A percentile compares a stretch with the other conserved stretches of the same genome.
Conservation (phyloP, 2,797 vertebrate species). For the Orientallactaga sibirica region DNA sequence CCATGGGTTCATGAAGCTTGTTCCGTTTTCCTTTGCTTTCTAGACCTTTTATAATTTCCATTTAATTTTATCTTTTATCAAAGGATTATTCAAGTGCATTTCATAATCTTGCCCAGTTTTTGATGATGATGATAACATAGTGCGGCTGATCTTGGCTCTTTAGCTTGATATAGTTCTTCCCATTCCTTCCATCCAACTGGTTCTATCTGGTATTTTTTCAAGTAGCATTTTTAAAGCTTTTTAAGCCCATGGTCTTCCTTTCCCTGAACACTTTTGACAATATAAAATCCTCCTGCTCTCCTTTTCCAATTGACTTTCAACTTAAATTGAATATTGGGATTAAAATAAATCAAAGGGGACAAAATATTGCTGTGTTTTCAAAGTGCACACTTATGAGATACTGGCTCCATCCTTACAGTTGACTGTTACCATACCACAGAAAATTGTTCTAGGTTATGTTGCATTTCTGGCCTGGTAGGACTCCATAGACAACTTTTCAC, state of each 20-base stretch:
- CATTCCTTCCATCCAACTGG: neutral
- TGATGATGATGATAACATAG: neutral
- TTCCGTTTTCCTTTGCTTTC: neutral
- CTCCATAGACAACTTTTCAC: neutral
- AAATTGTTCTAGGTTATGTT: neutral
- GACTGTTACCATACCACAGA: neutral
- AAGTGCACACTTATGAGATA: neutral
- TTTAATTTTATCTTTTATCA: conserved; percentile 25
- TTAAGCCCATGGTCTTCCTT: conserved; percentile 22
- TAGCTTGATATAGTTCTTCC: neutral
- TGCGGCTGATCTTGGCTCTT: neutral
- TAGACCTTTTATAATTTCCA: neutral
- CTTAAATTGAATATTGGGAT: neutral
- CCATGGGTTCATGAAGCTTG: neutral
- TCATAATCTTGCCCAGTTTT: conserved; percentile 17
- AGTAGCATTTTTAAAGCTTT: neutral
- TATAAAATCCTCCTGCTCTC: neutral
- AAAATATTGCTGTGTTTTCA: neutral
- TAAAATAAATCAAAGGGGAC: conserved; percentile 27
- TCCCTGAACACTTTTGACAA: neutral
- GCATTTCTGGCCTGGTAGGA: neutral
- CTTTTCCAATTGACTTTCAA: conserved; percentile 23
- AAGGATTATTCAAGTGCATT: neutral
- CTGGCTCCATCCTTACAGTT: neutral
- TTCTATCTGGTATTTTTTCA: neutral